Conservation (phyloP, 1,140 invertebrate genomes). For the Lordiphosa stackelbergi region DNA sequence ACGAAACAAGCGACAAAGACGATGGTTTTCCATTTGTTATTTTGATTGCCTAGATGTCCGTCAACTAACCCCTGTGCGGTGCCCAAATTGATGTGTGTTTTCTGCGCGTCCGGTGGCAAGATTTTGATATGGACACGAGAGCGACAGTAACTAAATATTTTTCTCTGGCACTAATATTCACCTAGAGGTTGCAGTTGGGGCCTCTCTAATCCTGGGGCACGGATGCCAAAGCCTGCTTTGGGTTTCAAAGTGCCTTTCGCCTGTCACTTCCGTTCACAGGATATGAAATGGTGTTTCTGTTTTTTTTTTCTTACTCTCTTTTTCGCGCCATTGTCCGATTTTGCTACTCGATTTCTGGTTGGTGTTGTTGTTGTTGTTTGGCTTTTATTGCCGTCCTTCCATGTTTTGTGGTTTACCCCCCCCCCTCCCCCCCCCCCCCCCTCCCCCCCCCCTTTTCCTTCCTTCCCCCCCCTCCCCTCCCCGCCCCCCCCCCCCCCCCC, state of each 20-base stretch:
- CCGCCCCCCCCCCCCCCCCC: too few species aligned
- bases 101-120: neutral
- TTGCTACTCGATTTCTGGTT: slow-evolving; percentile 57
- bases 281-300: slow-evolving; percentile 61
- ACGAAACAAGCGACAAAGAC: slow-evolving; percentile 29
- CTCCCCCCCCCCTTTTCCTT: too few species aligned
- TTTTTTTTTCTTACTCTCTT: slow-evolving; percentile 22
- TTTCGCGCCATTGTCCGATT: slow-evolving; percentile 59
- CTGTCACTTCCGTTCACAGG: slow-evolving; percentile 64
- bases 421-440: too few species aligned
- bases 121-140: slow-evolving; percentile 19
- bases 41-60: slow-evolving; percentile 34
- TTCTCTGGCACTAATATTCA: slow-evolving; percentile 1
- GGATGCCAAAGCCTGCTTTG: slow-evolving; percentile 43
- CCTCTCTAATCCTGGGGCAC: slow-evolving; percentile 29
- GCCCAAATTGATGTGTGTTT: slow-evolving; percentile 4
- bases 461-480: too few species aligned
- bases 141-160: slow-evolving; percentile 1
- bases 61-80: slow-evolving; percentile 7
- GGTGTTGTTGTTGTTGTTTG: slow-evolving; percentile 67
- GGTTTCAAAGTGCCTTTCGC: slow-evolving; percentile 24
- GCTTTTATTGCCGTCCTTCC: too few species aligned
- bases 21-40: slow-evolving; percentile 52
- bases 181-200: neutral
- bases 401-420: too few species aligned